Evolutionary conservation across 2,797 vertebrate genomes (phyloP), one percentile per base, ranked within the genome.

Genomic region (Harpagifer antarcticus): DNA sequence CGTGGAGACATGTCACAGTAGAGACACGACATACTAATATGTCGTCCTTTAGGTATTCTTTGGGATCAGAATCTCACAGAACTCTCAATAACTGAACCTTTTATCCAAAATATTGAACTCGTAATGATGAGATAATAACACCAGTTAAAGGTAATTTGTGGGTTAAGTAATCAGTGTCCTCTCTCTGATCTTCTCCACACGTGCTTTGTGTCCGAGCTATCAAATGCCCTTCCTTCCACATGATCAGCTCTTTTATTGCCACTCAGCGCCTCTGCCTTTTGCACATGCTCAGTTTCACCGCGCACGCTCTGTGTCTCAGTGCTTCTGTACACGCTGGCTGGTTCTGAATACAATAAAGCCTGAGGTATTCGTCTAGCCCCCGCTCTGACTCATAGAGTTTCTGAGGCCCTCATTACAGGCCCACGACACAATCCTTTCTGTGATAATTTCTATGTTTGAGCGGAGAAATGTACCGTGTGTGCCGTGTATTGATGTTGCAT

Each of bases 361-460:
- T 52, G 93, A 95, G 95, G 94, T 93, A 96, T 96, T 94, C 76
- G 72, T 88, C 92, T 79, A 86, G 88, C 94, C 93, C 93, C 91
- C 93, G 90, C 93, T 79, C 60, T 53, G 79, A 83, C 81, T 78
- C 84, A 70, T 50, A 42, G 79, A 75, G 69, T 72, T 78, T 84
- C 63, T 68, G 82, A 76, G 77, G 64, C 71, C 68, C 0, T 86
- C 79, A 88, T 88, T 82, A 88, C 73, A 89, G 82, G 64, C 80
- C 79, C 78, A 55, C 1, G 17, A 37, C 55, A 54, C 70, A 50
- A 58, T 70, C 49, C 69, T 74, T 48, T 78, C 76, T 66, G 33
- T 65, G 64, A 20, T 84, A 83, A 91, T 89, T 76, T 74, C 82
- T 80, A 78, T 57, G 74, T 85, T 84, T 77, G 65, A 74, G 64